These are phyloP conservation scores for Pseudocheirus occidentalis DNA, from an alignment of 2,797 vertebrate genomes.

Conservation along the genomic window DNA sequence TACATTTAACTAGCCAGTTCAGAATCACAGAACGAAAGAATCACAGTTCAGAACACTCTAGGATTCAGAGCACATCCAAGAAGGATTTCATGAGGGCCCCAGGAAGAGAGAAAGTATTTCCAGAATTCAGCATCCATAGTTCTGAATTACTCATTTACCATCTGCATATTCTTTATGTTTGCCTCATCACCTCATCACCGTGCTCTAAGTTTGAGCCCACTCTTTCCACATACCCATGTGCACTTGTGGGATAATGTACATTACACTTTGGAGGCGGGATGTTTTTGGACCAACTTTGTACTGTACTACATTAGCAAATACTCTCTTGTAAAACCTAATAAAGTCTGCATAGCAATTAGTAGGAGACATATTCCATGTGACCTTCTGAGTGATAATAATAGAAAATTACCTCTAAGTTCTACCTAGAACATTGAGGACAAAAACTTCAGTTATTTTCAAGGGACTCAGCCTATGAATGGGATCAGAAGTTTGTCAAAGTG, in stretches of 20 bases:
- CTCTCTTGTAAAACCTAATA: neutral
- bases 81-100: neutral
- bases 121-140: neutral
- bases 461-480: too few relatives aligned
- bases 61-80: neutral
- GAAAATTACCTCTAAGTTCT: neutral
- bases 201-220: neutral
- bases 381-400: neutral
- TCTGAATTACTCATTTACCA: neutral
- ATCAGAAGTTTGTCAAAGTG: neutral
- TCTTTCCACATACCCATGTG: neutral
- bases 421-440: neutral
- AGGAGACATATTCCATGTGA: neutral
- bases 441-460: neutral
- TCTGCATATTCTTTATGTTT: neutral
- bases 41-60: fast-evolving
- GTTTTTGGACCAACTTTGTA: neutral
- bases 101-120: neutral
- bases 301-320: neutral
- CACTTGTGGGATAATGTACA: neutral
- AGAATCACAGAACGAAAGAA: neutral
- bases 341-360: neutral
- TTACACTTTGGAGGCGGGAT: neutral
- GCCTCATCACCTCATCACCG: neutral
- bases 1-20: neutral